Percentiles rank a stretch among this genome's conserved stretches.
Evolutionary conservation across 2,888 invertebrate species (phyloP).

Genomic region (Anthrax anthrax): DNA sequence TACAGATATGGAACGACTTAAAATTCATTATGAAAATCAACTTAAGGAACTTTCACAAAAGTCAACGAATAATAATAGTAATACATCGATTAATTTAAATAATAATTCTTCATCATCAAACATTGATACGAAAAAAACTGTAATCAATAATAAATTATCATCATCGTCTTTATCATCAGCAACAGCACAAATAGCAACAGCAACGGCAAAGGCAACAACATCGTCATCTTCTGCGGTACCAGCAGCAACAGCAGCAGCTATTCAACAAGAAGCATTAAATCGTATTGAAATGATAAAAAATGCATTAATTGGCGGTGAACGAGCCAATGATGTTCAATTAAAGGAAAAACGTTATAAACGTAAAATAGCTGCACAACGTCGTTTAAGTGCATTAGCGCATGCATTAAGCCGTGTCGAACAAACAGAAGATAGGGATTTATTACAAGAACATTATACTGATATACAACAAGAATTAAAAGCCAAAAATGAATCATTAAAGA

Average conservation of each 20-base stretch:
- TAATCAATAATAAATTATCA: too few relatives aligned
- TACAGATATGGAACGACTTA: conserved; percentile 17
- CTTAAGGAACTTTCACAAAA: conserved; percentile 11
- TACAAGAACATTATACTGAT: conserved; percentile 61
- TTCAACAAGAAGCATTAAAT: conserved; percentile 23
- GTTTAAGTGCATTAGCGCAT: conserved; percentile 42
- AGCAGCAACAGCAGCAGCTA: not conserved
- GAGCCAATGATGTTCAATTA: conserved; percentile 53
- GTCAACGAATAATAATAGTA: conserved; percentile 3
- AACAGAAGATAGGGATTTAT: conserved; percentile 52
- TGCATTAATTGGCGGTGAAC: conserved; percentile 67
- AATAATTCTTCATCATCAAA: not conserved
- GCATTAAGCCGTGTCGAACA: conserved; percentile 44
- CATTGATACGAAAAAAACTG: too few relatives aligned
- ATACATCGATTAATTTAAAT: not conserved
- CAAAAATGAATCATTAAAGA: conserved; percentile 51
- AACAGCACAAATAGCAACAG: not conserved
- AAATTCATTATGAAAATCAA: conserved; percentile 19
- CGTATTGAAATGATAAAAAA: conserved; percentile 50
- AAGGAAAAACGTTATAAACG: conserved; percentile 53
- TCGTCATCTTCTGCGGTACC: too few relatives aligned
- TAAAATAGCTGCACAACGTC: conserved; percentile 53
- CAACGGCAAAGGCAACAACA: conserved; percentile 1
- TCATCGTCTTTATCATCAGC: too few relatives aligned
- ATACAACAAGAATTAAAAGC: conserved; percentile 63